A percentile compares a stretch with the other conserved stretches of the same genome.
Conservation (phyloP, 1,140 invertebrate species). For the Drosophila subobscura region DNA sequence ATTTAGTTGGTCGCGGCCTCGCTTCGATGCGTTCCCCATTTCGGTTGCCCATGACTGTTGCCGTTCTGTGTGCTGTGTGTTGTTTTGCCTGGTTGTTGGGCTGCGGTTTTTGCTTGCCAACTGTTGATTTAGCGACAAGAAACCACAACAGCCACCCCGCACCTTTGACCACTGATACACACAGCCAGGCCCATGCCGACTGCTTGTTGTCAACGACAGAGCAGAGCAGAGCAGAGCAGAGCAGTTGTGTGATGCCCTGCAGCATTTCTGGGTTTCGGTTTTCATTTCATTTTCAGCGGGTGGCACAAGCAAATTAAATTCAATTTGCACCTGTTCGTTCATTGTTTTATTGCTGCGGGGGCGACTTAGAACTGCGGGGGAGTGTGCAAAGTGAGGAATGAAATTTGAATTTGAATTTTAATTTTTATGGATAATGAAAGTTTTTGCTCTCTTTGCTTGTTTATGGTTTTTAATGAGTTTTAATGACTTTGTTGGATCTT, state of each 20-base stretch:
- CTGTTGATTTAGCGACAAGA: slow-evolving; percentile 71
- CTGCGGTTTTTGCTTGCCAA: slow-evolving; percentile 65
- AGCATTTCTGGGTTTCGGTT: slow-evolving; percentile 58
- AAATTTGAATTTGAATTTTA: slow-evolving; percentile 46
- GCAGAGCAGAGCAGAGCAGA: too few species aligned
- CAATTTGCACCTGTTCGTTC: slow-evolving; percentile 72
- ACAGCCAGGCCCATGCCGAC: neutral
- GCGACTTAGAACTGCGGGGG: too few species aligned
- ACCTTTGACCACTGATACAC: neutral
- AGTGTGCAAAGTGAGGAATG: slow-evolving; percentile 2
- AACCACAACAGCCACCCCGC: slow-evolving; percentile 15
- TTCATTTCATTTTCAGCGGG: slow-evolving; percentile 48
- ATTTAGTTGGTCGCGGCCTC: slow-evolving; percentile 37
- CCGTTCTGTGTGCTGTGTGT: slow-evolving; percentile 7
- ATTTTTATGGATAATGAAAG: slow-evolving; percentile 65
- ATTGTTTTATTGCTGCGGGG: slow-evolving; percentile 17
- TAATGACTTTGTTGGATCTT: slow-evolving; percentile 19
- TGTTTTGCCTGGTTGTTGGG: slow-evolving; percentile 23
- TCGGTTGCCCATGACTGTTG: too few species aligned
- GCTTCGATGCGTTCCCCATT: slow-evolving; percentile 9
- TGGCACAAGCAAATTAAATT: slow-evolving; percentile 64
- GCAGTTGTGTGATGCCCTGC: slow-evolving; percentile 49
- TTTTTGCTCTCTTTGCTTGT: slow-evolving; percentile 48
- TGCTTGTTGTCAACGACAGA: slow-evolving; percentile 63
- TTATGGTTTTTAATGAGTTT: slow-evolving; percentile 75